Evolutionary conservation across 2,797 vertebrate genomes (phyloP).

Genomic region (Danio choprae): DNA sequence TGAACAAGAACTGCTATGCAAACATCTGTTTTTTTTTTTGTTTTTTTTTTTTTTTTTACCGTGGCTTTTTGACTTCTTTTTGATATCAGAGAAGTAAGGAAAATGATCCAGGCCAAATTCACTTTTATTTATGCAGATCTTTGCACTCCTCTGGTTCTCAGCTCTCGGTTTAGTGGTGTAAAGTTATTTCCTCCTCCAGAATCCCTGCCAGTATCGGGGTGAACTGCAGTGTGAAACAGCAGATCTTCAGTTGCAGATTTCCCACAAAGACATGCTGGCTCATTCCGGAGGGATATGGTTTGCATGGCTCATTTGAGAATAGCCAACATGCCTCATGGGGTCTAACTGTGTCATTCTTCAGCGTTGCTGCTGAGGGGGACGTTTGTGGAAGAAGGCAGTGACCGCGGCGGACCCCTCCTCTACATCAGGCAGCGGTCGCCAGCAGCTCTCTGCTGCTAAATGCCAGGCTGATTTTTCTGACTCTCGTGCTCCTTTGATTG

Average conservation of each 20-base stretch:
- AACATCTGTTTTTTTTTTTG: slow-evolving; percentile 22
- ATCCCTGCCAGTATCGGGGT: slow-evolving; percentile 1
- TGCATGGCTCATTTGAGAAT: slow-evolving; percentile 76
- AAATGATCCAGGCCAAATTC: slow-evolving; percentile 17
- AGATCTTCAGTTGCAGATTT: slow-evolving; percentile 63
- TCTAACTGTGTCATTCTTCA: slow-evolving; percentile 55
- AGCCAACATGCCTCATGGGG: slow-evolving; percentile 70
- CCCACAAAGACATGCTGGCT: slow-evolving; percentile 40
- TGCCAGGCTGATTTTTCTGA: slow-evolving; percentile 55
- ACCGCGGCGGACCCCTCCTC: slow-evolving; percentile 30
- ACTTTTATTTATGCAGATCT: slow-evolving; percentile 14
- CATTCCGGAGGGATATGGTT: slow-evolving; percentile 49
- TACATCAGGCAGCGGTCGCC: slow-evolving; percentile 29
- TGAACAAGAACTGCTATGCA: background rate
- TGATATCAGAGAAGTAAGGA: slow-evolving; percentile 25
- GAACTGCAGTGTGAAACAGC: slow-evolving; percentile 51
- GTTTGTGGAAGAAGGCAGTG: slow-evolving; percentile 68
- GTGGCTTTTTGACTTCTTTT: background rate
- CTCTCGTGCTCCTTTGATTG: slow-evolving; percentile 64
- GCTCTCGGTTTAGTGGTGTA: background rate
- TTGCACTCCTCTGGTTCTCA: slow-evolving; percentile 6
- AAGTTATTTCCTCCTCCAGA: slow-evolving; percentile 13
- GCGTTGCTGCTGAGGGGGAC: slow-evolving; percentile 63
- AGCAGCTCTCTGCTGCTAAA: slow-evolving; percentile 65
- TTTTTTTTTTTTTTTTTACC: too few species aligned